These are phyloP conservation scores for Antheraea pernyi DNA, from an alignment of 1,140 invertebrate species.

Conservation along the genomic window DNA sequence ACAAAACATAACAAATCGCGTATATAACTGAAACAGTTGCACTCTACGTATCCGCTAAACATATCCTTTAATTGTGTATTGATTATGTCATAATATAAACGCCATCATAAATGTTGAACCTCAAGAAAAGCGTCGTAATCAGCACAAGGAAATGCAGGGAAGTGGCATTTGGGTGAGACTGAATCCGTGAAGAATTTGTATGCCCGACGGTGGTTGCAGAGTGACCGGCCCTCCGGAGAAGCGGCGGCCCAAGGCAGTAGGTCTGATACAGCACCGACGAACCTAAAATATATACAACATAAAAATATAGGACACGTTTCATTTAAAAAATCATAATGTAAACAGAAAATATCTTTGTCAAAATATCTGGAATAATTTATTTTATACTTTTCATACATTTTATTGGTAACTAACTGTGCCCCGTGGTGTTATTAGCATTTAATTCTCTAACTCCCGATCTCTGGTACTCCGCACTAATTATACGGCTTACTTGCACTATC, in stretches of 20 bases:
- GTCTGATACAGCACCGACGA: constrained; percentile 94
- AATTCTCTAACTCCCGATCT: no score
- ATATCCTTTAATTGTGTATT: background rate
- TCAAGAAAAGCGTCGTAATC: constrained; percentile 91
- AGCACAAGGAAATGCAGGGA: constrained; percentile 92
- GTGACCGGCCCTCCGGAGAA: constrained; percentile 90
- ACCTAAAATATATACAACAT: constrained; percentile 79
- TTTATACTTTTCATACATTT: no score
- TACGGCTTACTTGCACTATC: no score
- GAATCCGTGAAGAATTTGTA: constrained; percentile 97
- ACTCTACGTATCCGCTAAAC: no score
- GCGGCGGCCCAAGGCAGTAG: constrained; percentile 89
- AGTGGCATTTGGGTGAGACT: constrained; percentile 92
- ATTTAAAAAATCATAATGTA: no score
- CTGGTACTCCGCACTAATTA: no score
- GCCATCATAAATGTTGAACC: constrained; percentile 66
- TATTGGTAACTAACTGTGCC: no score
- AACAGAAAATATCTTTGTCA: no score
- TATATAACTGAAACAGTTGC: no score
- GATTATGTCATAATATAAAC: background rate
- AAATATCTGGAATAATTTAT: no score
- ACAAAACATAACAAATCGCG: no score
- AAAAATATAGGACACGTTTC: background rate
- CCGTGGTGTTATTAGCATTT: no score
- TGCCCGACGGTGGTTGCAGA: constrained; percentile 95